phyloP scores from a whole-genome alignment of 2,113 vertebrate species.

The Cephalopholis sonnerati region DNA sequence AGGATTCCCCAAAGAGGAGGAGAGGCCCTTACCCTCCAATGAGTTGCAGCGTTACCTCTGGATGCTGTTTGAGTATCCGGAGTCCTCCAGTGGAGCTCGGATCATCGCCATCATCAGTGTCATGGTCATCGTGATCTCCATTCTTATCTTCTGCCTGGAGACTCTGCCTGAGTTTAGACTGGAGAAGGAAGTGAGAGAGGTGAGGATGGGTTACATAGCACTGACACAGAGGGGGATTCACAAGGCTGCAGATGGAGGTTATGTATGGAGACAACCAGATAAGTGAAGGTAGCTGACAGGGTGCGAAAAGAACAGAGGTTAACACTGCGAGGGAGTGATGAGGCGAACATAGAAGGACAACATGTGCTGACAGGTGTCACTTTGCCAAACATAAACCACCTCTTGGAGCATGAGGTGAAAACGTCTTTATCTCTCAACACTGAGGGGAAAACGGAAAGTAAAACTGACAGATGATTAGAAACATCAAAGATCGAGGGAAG shows the following conservation, averaged over 20 bases:
- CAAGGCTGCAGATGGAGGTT: neutral
- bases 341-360: conserved; percentile 30
- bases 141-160: conserved; percentile 95
- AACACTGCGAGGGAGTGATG: conserved; percentile 8
- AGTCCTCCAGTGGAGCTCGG: conserved; percentile 90
- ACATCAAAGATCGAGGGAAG: neutral
- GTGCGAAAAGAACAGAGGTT: conserved; percentile 33
- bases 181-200: conserved; percentile 87
- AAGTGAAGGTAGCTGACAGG: conserved; percentile 1
- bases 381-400: conserved; percentile 25
- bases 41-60: conserved; percentile 88
- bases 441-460: neutral
- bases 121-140: conserved; percentile 94
- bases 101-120: conserved; percentile 94
- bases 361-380: conserved; percentile 53
- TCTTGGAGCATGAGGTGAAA: neutral
- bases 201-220: conserved; percentile 73
- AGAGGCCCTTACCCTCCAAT: conserved; percentile 84
- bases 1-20: conserved; percentile 88
- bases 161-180: conserved; percentile 92
- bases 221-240: conserved; percentile 6
- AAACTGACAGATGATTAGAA: neutral
- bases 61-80: conserved; percentile 94
- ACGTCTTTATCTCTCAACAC: conserved; percentile 6
- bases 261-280: neutral